Evolutionary conservation across 2,113 vertebrate species (phyloP), one percentile per base, ranked within the genome.

Genomic region (Mystacornis crossleyi): DNA sequence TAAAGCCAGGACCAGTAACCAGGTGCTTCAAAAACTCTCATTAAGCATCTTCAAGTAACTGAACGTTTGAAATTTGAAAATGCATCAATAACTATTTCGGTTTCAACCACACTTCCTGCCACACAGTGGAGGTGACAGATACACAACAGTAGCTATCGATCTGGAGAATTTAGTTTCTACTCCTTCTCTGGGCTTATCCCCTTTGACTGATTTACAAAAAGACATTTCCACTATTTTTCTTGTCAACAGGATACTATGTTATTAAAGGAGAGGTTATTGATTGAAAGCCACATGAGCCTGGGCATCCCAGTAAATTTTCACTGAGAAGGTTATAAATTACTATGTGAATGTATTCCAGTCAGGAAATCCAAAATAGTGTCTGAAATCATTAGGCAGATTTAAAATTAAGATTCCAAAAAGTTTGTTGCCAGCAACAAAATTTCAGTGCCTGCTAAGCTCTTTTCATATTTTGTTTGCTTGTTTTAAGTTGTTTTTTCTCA

Each of bases 231-330:
- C 67, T 86, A 18, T 53, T 51, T 58, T 83, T 89, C 86, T 64
- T 83, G 79, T 77, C 90, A 95, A 62, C 67, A 83, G 55, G 67
- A 58, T 77, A 81, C 79, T 65, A 3, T 33, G 48, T 65, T 94
- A 89, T 83, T 90, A 89, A 92, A 86, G 55, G 34, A 92, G 26
- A 21, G 8, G 42, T 66, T 94, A 95, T 81, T 64, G 90, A 90
- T 17, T 83, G 51, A 83, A 90, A 74, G 9, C 18, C 36, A 60
- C 0, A 0, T 26, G 51, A 79, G 50, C 28, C 53, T 34, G 18
- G n/a, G 28, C 55, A 90, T 57, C 53, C 19, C n/a, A 45, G 58
- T 61, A 90, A 50, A 75, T 94, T 95, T 86, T 42, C 53, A 18
- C 24, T 26, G 17, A 40, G 34, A 65, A 79, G 36, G 12, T 20